Evolutionary conservation across 2,797 vertebrate genomes (phyloP), one percentile per base, ranked within the genome.

Genomic region (Oreonectes daqikongensis): DNA sequence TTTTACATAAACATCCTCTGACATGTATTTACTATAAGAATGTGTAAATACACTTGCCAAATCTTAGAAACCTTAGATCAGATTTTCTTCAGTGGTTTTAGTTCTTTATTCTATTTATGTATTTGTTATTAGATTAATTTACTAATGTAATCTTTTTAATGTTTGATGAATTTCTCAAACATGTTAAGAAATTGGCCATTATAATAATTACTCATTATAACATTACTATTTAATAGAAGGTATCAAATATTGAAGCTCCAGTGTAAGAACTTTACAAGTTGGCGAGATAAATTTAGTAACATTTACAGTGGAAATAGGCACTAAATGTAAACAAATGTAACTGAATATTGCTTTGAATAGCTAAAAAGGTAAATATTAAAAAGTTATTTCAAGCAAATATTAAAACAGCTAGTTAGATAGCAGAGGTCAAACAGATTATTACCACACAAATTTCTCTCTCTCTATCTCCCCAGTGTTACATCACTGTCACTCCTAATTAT

Each of bases 401-500:
- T n/a, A n/a, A n/a, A n/a, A n/a, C n/a, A n/a, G n/a, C n/a, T n/a
- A n/a, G n/a, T n/a, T n/a, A n/a, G n/a, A n/a, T n/a, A n/a, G n/a
- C n/a, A n/a, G n/a, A n/a, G n/a, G n/a, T n/a, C n/a, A n/a, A n/a
- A n/a, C n/a, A n/a, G n/a, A n/a, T n/a, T n/a, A n/a, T n/a, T n/a
- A n/a, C n/a, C n/a, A n/a, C n/a, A 5, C 5, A 6, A 46, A 46
- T 17, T 17, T 20, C 48, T 20, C 48, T 10, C 46, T 48, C 46
- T 75, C 59, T 79, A 53, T 63, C 59, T 76, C 55, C 55, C 44
- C n/a, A n/a, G n/a, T n/a, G n/a, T 44, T 5, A 15, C 12, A 81
- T 61, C 72, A 84, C 53, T 73, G 66, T 83, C 77, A 77, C 64
- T 79, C 69, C 72, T 84, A 75, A 83, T 85, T 83, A 85, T 84